These are phyloP conservation scores for Salmo trutta DNA, from an alignment of 2,797 vertebrate species.

Conservation along the genomic window DNA sequence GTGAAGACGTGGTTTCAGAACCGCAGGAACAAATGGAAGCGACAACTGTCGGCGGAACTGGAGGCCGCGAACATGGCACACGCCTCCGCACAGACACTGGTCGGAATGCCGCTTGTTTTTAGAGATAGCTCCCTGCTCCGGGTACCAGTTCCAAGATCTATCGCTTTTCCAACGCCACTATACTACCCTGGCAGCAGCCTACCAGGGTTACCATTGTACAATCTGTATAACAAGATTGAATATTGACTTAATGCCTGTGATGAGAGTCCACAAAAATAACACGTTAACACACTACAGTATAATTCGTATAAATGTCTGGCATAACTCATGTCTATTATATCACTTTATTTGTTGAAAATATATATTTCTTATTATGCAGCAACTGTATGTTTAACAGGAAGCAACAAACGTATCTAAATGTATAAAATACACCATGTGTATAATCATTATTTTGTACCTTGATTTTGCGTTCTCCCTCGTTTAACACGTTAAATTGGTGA, in stretches of 20 bases:
- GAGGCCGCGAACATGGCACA: slow-evolving; percentile 98
- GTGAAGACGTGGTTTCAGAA: slow-evolving; percentile 99
- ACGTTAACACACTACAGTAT: slow-evolving; percentile 49
- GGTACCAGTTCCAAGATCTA: slow-evolving; percentile 92
- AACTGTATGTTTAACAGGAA: slow-evolving; percentile 63
- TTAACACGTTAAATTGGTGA: slow-evolving; percentile 43
- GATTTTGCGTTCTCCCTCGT: slow-evolving; percentile 55
- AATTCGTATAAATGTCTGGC: slow-evolving; percentile 66
- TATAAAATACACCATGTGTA: slow-evolving; percentile 93
- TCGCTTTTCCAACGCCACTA: slow-evolving; percentile 95
- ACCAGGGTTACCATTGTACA: slow-evolving; percentile 94
- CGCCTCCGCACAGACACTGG: slow-evolving; percentile 96
- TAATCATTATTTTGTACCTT: slow-evolving; percentile 79
- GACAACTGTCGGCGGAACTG: slow-evolving; percentile 95
- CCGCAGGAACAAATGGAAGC: slow-evolving; percentile 97
- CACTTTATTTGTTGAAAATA: slow-evolving; percentile 73
- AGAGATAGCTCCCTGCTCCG: slow-evolving; percentile 94
- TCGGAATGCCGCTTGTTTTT: slow-evolving; percentile 97
- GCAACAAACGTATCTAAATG: slow-evolving; percentile 71
- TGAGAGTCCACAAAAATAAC: slow-evolving; percentile 42
- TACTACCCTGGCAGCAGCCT: slow-evolving; percentile 95
- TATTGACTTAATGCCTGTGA: slow-evolving; percentile 77
- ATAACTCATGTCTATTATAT: slow-evolving; percentile 76
- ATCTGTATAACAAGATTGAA: slow-evolving; percentile 97
- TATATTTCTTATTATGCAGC: slow-evolving; percentile 74